Conservation (phyloP, 2,113 vertebrate species). For the Tamias sibiricus region DNA sequence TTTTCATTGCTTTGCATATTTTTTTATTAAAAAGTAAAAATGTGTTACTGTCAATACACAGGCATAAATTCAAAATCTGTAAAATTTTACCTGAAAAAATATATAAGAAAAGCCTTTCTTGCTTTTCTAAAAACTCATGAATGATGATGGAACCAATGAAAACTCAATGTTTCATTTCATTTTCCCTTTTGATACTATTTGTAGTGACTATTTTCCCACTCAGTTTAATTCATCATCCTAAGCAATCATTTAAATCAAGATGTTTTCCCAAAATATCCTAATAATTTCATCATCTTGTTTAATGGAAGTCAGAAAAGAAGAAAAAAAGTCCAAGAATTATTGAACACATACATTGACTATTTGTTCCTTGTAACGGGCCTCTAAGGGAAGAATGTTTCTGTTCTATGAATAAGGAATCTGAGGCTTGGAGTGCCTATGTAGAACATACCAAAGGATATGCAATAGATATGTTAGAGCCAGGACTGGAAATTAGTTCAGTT, state of each 20-base stretch:
- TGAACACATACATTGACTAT: not conserved
- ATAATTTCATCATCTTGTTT: not conserved
- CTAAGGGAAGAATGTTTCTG: not conserved
- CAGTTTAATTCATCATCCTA: not conserved
- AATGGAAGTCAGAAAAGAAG: not conserved
- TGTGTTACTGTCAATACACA: not conserved
- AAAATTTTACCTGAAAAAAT: slow-evolving; percentile 15
- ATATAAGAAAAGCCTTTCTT: not conserved
- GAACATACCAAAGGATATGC: not conserved
- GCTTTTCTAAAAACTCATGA: not conserved
- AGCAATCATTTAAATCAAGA: not conserved
- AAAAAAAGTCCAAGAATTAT: not conserved
- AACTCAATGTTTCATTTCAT: not conserved
- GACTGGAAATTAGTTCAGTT: not conserved
- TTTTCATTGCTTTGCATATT: not conserved
- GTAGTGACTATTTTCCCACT: not conserved
- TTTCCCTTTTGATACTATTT: slow-evolving; percentile 4
- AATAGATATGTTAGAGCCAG: not conserved
- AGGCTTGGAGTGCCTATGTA: not conserved
- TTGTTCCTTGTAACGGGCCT: not conserved
- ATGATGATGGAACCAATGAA: not conserved
- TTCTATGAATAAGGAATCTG: slow-evolving; percentile 6
- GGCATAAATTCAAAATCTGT: slow-evolving; percentile 41
- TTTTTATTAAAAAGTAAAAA: not conserved
- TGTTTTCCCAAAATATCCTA: not conserved